Percentiles rank a stretch among this genome's conserved stretches.
These are phyloP conservation scores for Vespertilio murinus DNA, from an alignment of 2,797 vertebrate species.

Conservation along the genomic window DNA sequence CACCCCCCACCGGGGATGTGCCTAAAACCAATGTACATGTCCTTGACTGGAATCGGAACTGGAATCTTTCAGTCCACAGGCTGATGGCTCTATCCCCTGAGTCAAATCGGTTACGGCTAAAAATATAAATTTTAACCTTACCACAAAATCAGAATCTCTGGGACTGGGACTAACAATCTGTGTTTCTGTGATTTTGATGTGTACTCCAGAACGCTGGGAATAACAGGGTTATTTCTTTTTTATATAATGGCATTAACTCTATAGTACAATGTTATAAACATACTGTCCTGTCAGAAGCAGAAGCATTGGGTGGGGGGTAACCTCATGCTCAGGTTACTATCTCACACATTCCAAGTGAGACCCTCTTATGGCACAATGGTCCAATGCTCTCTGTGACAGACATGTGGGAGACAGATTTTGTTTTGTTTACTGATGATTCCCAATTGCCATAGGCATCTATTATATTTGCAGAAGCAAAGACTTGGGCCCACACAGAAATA, in stretches of 20 bases:
- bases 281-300: background rate
- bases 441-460: slow-evolving; percentile 63
- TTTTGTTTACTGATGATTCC: slow-evolving; percentile 57
- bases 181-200: background rate
- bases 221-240: background rate
- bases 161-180: background rate
- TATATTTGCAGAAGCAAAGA: slow-evolving; percentile 73
- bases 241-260: background rate
- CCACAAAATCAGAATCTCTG: background rate
- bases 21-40: too few species aligned
- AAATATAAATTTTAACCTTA: background rate
- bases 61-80: too few species aligned
- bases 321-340: background rate
- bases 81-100: too few species aligned
- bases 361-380: slow-evolving; percentile 39
- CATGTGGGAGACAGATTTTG: background rate
- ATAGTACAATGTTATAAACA: background rate
- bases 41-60: too few species aligned
- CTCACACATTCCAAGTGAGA: background rate
- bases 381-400: slow-evolving; percentile 56
- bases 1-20: too few species aligned
- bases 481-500: slow-evolving; percentile 70
- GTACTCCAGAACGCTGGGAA: background rate
- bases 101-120: too few species aligned
- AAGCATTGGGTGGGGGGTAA: background rate